A percentile compares a stretch with the other conserved stretches of the same genome.
Conservation (phyloP, 2,113 vertebrate genomes). For the Daphoenositta chrysoptera region DNA sequence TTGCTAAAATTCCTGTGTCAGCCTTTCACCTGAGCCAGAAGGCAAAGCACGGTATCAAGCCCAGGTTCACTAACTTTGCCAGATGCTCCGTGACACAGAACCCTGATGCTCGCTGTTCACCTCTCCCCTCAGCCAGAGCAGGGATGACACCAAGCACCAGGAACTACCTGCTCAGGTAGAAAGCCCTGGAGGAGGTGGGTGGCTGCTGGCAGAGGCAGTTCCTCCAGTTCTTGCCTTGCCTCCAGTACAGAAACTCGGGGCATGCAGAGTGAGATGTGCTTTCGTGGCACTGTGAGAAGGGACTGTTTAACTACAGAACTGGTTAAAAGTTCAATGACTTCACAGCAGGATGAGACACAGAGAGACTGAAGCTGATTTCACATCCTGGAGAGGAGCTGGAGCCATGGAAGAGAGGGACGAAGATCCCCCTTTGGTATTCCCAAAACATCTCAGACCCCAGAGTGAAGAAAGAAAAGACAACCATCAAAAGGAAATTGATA, state of each 20-base stretch:
- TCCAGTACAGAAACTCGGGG: accelerated
- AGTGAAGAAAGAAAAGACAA: not conserved
- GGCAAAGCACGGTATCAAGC: not conserved
- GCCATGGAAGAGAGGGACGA: not conserved
- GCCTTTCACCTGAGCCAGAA: not conserved
- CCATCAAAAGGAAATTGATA: not conserved
- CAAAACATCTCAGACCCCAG: not conserved
- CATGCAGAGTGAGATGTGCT: accelerated
- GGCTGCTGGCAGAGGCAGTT: not conserved
- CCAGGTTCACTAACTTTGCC: not conserved
- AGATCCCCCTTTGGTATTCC: not conserved
- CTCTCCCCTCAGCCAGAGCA: not conserved
- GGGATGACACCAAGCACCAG: accelerated
- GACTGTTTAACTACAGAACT: not conserved
- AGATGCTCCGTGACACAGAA: not conserved
- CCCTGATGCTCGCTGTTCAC: not conserved
- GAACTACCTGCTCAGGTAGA: not conserved
- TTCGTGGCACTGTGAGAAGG: accelerated
- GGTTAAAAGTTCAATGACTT: not conserved
- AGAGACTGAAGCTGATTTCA: not conserved
- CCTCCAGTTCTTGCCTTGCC: not conserved
- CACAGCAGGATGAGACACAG: not conserved
- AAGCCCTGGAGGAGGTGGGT: not conserved
- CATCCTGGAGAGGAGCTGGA: not conserved
- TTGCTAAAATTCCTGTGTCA: not conserved